Evolutionary conservation across 2,113 vertebrate genomes (phyloP).

Genomic region (Antennarius striatus): DNA sequence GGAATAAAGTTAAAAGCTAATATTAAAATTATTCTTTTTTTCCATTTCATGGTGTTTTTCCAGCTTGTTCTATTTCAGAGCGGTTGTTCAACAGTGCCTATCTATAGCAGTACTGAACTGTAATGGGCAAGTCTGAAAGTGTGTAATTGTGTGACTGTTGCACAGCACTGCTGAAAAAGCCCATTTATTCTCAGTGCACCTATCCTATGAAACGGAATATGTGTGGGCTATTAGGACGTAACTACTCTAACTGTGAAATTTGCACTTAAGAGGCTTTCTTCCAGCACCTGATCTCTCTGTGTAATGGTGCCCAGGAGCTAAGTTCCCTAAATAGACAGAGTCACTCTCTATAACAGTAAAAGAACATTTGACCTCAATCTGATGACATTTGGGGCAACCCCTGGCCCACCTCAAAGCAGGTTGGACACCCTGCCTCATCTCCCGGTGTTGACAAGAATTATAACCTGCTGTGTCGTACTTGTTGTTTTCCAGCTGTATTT

Average conservation of each 20-base stretch:
- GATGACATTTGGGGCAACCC: slow-evolving; percentile 60
- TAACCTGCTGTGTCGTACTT: slow-evolving; percentile 29
- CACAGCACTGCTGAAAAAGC: slow-evolving; percentile 23
- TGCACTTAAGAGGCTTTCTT: slow-evolving; percentile 45
- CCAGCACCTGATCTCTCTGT: slow-evolving; percentile 49
- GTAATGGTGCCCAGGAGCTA: slow-evolving; percentile 58
- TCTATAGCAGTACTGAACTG: background rate
- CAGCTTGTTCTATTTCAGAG: background rate
- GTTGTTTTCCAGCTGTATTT: slow-evolving; percentile 32
- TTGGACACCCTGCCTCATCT: slow-evolving; percentile 40
- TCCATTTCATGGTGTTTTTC: slow-evolving; percentile 1
- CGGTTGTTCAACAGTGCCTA: slow-evolving; percentile 1
- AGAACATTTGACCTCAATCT: slow-evolving; percentile 53
- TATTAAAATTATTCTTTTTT: background rate
- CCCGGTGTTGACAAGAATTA: slow-evolving; percentile 21
- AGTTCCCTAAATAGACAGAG: slow-evolving; percentile 46
- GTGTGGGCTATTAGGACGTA: slow-evolving; percentile 50
- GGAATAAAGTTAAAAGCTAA: too few species aligned
- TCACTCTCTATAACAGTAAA: slow-evolving; percentile 53
- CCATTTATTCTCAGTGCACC: slow-evolving; percentile 45
- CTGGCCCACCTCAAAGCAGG: slow-evolving; percentile 62
- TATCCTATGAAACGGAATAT: slow-evolving; percentile 43
- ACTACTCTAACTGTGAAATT: slow-evolving; percentile 45
- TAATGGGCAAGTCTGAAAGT: slow-evolving; percentile 2
- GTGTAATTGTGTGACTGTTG: slow-evolving; percentile 29